phyloP scores from a whole-genome alignment of 2,113 vertebrate species.

The Echinops telfairi region DNA sequence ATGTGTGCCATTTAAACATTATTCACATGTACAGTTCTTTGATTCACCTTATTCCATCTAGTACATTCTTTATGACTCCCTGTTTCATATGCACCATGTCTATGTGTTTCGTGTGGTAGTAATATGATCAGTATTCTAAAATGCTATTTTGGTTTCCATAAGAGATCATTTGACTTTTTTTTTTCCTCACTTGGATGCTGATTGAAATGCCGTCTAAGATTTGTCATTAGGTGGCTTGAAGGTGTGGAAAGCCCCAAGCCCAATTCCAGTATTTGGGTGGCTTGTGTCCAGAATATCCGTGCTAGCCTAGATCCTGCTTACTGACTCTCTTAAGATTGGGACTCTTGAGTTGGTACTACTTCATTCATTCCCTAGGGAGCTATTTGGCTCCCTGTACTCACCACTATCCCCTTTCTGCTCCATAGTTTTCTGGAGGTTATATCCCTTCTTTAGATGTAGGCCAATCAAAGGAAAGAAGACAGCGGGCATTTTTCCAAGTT shows the following conservation, averaged over 20 bases:
- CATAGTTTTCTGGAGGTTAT: neutral
- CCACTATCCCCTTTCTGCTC: neutral
- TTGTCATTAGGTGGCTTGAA: neutral
- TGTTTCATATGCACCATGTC: neutral
- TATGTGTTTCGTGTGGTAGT: neutral
- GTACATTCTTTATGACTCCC: neutral
- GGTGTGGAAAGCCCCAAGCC: neutral
- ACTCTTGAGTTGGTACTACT: too few species aligned
- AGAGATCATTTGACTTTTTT: neutral
- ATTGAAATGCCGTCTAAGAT: neutral
- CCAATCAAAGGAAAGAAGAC: neutral
- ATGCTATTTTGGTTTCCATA: slow-evolving; percentile 9
- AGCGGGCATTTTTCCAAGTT: slow-evolving; percentile 1
- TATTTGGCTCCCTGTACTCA: neutral
- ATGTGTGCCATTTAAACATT: neutral
- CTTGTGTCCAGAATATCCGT: neutral
- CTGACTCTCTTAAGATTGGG: neutral
- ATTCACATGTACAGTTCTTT: neutral
- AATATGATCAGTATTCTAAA: neutral
- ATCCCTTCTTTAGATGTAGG: slow-evolving; percentile 34
- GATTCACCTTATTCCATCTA: neutral
- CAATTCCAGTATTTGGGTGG: neutral
- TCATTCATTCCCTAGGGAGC: neutral
- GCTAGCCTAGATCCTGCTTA: neutral
- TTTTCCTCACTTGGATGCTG: slow-evolving; percentile 11